Conservation (phyloP, 2,888 invertebrate species). For the Lysandra coridon region DNA sequence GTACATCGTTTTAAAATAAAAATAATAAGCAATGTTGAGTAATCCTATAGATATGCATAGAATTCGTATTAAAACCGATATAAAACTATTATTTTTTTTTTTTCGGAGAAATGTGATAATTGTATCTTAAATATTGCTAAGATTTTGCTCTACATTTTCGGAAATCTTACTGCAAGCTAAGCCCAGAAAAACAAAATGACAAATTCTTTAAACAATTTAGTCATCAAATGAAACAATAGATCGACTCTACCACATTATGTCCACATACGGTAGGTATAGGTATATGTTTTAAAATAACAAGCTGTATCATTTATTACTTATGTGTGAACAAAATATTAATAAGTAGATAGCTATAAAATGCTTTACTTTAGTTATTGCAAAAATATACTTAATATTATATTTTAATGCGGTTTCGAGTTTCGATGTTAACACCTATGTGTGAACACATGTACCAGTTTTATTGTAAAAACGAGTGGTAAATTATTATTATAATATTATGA, state of each 20-base stretch:
- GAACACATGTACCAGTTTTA: not conserved
- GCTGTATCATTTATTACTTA: no score
- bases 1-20: not conserved
- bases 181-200: slow-evolving; percentile 8
- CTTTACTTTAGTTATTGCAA: not conserved
- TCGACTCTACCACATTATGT: not conserved
- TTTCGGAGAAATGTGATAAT: no score
- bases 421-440: not conserved
- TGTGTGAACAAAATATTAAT: not conserved
- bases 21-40: no score
- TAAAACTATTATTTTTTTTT: no score
- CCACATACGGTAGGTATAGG: not conserved
- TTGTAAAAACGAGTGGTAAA: not conserved
- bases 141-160: slow-evolving; percentile 3
- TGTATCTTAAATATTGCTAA: not conserved
- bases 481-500: not conserved
- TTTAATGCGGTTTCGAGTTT: not conserved
- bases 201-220: not conserved
- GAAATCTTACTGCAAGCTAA: not conserved
- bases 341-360: not conserved
- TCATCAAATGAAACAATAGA: not conserved
- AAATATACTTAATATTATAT: not conserved
- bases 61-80: no score
- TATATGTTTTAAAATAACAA: not conserved
- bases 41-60: no score